phyloP scores from a whole-genome alignment of 2,797 vertebrate species.

The Macropodus opercularis region DNA sequence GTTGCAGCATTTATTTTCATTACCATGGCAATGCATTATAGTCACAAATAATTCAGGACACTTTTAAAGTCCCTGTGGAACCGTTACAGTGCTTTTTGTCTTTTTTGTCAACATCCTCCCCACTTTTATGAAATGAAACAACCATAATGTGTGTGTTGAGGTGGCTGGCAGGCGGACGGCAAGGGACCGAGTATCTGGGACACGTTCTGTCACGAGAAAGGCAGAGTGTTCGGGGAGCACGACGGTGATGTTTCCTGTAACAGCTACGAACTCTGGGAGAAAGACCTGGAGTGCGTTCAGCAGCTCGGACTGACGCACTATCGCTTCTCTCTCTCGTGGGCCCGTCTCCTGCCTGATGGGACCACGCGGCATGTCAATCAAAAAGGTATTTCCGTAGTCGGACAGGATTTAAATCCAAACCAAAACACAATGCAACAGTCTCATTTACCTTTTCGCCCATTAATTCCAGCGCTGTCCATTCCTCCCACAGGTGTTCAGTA shows the following conservation, averaged over 20 bases:
- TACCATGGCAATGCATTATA: not conserved
- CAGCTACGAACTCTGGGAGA: conserved; percentile 94
- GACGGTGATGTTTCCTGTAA: conserved; percentile 91
- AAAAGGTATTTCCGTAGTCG: conserved; percentile 81
- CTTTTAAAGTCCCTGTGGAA: conserved; percentile 18
- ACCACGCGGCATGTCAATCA: conserved; percentile 89
- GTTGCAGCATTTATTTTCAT: not conserved
- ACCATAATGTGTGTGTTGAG: conserved; percentile 74
- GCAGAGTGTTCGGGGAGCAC: conserved; percentile 89
- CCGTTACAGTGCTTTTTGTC: conserved; percentile 24
- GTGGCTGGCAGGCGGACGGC: conserved; percentile 90
- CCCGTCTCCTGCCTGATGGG: conserved; percentile 95
- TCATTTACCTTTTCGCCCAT: not conserved
- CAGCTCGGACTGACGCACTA: conserved; percentile 96
- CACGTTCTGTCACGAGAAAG: conserved; percentile 89
- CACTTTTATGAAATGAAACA: conserved; percentile 19
- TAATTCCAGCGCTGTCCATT: conserved; percentile 6
- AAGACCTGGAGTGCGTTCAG: conserved; percentile 94
- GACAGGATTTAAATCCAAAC: not conserved
- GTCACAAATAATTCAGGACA: not conserved
- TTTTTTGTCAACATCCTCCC: conserved; percentile 11
- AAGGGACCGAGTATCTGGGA: conserved; percentile 92
- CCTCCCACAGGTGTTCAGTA: conserved; percentile 79
- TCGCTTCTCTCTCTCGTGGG: conserved; percentile 95
- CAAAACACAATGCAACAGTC: not conserved